phyloP scores from a whole-genome alignment of 2,888 invertebrate genomes.

The Vandiemenella viatica region DNA sequence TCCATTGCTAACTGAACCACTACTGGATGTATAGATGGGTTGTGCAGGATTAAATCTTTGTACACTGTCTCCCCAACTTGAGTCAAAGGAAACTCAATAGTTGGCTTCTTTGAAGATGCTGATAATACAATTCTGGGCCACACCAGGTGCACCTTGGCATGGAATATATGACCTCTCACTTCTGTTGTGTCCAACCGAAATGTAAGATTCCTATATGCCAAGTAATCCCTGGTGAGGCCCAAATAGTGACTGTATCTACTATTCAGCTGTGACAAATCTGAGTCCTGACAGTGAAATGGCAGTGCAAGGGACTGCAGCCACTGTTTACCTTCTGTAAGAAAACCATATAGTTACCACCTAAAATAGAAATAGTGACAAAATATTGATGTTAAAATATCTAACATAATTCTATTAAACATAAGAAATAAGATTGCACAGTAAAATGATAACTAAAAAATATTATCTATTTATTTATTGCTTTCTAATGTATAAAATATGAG shows the following conservation, averaged over 20 bases:
- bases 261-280: conserved; percentile 50
- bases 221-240: conserved; percentile 29
- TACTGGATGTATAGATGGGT: conserved; percentile 52
- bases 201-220: conserved; percentile 49
- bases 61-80: conserved; percentile 54
- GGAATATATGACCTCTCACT: conserved; percentile 32
- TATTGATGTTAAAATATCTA: too few species aligned
- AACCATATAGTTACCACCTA: too few species aligned
- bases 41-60: conserved; percentile 50
- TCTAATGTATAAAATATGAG: too few species aligned
- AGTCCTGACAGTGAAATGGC: conserved; percentile 48
- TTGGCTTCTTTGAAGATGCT: conserved; percentile 27
- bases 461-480: too few species aligned
- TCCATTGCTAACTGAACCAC: conserved; percentile 60
- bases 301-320: conserved; percentile 50
- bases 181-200: conserved; percentile 62
- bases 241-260: conserved; percentile 43
- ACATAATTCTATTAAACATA: too few species aligned
- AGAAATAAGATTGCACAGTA: too few species aligned
- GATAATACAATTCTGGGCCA: conserved; percentile 43
- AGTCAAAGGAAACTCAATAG: conserved; percentile 48
- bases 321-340: conserved; percentile 40
- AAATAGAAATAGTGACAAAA: too few species aligned
- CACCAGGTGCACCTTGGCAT: conserved; percentile 46
- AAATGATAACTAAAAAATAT: too few species aligned